phyloP scores from a whole-genome alignment of 1,140 invertebrate species.

The Wiebesia pumilae region DNA sequence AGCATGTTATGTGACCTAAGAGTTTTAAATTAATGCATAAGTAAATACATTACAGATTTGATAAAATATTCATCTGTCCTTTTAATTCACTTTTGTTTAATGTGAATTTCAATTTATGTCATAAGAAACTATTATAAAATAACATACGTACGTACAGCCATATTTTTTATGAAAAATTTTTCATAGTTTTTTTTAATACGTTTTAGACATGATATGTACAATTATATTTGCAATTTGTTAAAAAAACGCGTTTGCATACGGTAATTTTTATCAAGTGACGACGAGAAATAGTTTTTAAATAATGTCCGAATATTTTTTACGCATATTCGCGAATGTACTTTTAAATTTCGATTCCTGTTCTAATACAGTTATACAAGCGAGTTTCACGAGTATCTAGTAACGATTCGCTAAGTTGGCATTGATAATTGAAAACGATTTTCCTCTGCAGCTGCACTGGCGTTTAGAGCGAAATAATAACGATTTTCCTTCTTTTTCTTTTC shows the following conservation, averaged over 20 bases:
- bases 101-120: too few species aligned
- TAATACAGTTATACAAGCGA: neutral
- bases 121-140: too few species aligned
- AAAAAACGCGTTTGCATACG: slow-evolving; percentile 8
- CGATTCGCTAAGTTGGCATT: slow-evolving; percentile 37
- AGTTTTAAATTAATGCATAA: neutral
- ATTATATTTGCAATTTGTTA: neutral
- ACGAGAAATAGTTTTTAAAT: slow-evolving; percentile 29
- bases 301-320: slow-evolving; percentile 33
- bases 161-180: too few species aligned
- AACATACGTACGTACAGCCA: too few species aligned
- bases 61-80: neutral
- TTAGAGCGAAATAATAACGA: slow-evolving; percentile 20
- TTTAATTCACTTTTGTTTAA: too few species aligned
- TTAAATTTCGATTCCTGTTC: slow-evolving; percentile 11
- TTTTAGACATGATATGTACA: too few species aligned
- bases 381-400: slow-evolving; percentile 18
- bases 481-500: neutral
- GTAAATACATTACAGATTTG: neutral
- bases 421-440: slow-evolving; percentile 38
- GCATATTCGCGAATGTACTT: neutral
- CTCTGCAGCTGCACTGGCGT: neutral
- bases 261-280: neutral
- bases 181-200: too few species aligned
- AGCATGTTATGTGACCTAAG: neutral